Percentiles rank a stretch among this genome's conserved stretches.
These are phyloP conservation scores for Pecten maximus DNA, from an alignment of 2,888 invertebrate species.

Conservation along the genomic window DNA sequence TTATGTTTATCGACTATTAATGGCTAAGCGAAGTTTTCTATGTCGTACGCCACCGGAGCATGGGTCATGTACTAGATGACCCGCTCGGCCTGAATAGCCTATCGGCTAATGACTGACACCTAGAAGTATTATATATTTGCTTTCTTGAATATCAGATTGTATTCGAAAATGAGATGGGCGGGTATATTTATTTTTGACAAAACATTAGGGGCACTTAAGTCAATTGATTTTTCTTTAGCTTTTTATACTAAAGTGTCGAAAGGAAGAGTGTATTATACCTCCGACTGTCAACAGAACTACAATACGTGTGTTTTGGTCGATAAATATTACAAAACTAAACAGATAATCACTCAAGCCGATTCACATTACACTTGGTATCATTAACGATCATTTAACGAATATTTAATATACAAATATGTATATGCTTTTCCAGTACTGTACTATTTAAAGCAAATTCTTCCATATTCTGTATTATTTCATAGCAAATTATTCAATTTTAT, in stretches of 20 bases:
- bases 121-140: background rate
- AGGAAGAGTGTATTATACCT: background rate
- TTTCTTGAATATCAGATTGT: background rate
- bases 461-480: too few relatives aligned
- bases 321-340: too few relatives aligned
- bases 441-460: too few relatives aligned
- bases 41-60: background rate
- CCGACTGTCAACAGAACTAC: background rate
- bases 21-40: background rate
- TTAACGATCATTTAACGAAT: too few relatives aligned
- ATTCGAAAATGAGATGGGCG: conserved; percentile 16
- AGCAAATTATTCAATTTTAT: too few relatives aligned
- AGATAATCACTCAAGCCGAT: too few relatives aligned
- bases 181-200: background rate
- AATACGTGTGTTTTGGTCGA: background rate
- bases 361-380: too few relatives aligned
- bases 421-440: too few relatives aligned
- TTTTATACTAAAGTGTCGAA: background rate
- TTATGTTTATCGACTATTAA: background rate
- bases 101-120: background rate
- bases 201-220: background rate
- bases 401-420: background rate
- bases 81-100: background rate
- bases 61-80: conserved; percentile 1
- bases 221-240: conserved; percentile 6